Conservation (phyloP, 2,113 vertebrate genomes). For the Calidris pugnax region DNA sequence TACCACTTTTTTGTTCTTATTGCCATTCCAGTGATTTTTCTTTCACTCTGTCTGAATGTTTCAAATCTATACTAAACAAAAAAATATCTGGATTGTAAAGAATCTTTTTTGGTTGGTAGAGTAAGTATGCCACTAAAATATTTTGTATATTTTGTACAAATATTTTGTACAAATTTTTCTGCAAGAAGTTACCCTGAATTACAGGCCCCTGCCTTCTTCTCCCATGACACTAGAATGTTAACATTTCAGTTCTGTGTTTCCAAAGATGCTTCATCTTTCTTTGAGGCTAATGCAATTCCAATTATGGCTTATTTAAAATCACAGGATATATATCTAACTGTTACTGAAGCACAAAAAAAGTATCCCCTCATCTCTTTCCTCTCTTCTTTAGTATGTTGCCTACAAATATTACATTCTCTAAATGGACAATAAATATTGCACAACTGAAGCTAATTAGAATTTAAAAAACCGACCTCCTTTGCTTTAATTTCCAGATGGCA, state of each 20-base stretch:
- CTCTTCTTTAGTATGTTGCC: background rate
- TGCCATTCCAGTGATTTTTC: background rate
- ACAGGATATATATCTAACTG: background rate
- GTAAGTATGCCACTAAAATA: background rate
- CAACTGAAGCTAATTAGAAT: conserved; percentile 22
- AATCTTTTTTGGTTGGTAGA: background rate
- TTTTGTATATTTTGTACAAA: background rate
- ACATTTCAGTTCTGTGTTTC: background rate
- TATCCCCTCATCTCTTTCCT: background rate
- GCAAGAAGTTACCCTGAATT: background rate
- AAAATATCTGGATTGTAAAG: background rate
- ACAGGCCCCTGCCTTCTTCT: background rate
- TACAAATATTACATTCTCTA: conserved; percentile 3
- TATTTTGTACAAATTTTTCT: background rate
- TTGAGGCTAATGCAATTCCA: background rate
- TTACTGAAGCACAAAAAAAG: background rate
- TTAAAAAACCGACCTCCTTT: background rate
- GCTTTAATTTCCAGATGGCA: conserved; percentile 35
- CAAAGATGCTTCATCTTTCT: background rate
- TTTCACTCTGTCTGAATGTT: background rate
- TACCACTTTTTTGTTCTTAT: background rate
- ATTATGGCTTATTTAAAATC: background rate
- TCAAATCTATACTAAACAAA: background rate
- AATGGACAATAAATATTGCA: conserved; percentile 17
- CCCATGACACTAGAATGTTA: background rate